phyloP scores from a whole-genome alignment of 1,140 invertebrate genomes.

The Onthophagus taurus region DNA sequence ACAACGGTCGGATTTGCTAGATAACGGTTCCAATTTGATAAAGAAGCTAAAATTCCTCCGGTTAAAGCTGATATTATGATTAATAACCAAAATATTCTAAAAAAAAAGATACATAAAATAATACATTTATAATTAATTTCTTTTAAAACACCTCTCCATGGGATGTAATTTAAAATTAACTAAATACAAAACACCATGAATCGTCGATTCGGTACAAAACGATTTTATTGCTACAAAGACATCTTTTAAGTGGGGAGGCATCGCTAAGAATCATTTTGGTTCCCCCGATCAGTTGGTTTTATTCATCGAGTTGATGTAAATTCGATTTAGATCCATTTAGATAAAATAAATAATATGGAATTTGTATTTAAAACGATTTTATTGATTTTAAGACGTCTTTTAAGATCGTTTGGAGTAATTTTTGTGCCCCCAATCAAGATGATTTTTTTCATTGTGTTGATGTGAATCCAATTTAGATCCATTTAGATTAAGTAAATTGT shows the following conservation, averaged over 20 bases:
- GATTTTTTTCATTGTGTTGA: neutral
- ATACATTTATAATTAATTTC: slow-evolving; percentile 7
- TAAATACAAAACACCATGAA: slow-evolving; percentile 30
- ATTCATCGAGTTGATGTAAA: neutral
- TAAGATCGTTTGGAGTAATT: neutral
- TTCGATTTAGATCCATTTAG: too few species aligned
- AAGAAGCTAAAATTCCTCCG: slow-evolving; percentile 35
- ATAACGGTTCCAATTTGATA: slow-evolving; percentile 44
- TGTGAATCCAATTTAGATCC: neutral
- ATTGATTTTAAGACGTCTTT: neutral
- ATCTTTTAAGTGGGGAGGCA: neutral
- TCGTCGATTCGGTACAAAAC: slow-evolving; percentile 24
- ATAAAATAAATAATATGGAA: too few species aligned
- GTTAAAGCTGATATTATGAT: slow-evolving; percentile 34
- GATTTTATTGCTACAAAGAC: slow-evolving; percentile 1
- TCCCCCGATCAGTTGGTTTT: neutral
- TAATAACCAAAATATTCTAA: slow-evolving; percentile 43
- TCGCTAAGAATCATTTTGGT: neutral
- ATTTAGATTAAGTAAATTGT: too few species aligned
- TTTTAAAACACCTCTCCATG: slow-evolving; percentile 25
- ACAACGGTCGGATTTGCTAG: slow-evolving; percentile 49
- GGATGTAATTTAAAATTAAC: slow-evolving; percentile 23
- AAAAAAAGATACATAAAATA: slow-evolving; percentile 15
- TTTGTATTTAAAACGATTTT: too few species aligned
- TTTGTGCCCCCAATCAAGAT: neutral